A percentile compares a stretch with the other conserved stretches of the same genome.
phyloP scores from a whole-genome alignment of 2,797 vertebrate genomes.

The Danio albolineatus region DNA sequence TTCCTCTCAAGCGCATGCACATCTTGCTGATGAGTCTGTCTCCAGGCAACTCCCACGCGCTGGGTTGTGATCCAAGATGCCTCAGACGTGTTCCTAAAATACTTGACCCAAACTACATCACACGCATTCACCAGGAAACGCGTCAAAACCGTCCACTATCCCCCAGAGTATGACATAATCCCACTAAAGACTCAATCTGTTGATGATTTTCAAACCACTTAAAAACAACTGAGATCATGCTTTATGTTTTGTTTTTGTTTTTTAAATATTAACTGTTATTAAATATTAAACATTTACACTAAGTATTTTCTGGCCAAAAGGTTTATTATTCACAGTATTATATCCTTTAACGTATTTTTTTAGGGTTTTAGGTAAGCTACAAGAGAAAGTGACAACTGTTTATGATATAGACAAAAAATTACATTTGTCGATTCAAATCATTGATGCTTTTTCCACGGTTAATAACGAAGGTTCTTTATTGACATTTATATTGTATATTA shows the following conservation, averaged over 20 bases:
- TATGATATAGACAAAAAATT: too few relatives aligned
- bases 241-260: too few relatives aligned
- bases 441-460: too few relatives aligned
- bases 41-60: slow-evolving; percentile 25
- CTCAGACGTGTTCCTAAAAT: slow-evolving; percentile 50
- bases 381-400: too few relatives aligned
- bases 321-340: neutral
- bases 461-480: too few relatives aligned
- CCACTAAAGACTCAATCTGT: neutral
- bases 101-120: slow-evolving; percentile 47
- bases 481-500: too few relatives aligned
- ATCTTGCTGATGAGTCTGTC: slow-evolving; percentile 10
- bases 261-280: neutral
- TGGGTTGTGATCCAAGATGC: slow-evolving; percentile 3
- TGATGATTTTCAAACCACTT: neutral
- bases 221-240: neutral
- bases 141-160: slow-evolving; percentile 15
- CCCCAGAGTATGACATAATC: neutral
- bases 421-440: too few relatives aligned
- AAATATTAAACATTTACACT: too few relatives aligned
- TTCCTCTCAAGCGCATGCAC: slow-evolving; percentile 1
- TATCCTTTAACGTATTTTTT: too few relatives aligned
- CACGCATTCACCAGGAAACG: slow-evolving; percentile 31
- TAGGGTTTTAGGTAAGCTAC: too few relatives aligned
- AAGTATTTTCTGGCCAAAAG: neutral